Evolutionary conservation across 2,113 vertebrate species (phyloP).

Genomic region (Eretmochelys imbricata): DNA sequence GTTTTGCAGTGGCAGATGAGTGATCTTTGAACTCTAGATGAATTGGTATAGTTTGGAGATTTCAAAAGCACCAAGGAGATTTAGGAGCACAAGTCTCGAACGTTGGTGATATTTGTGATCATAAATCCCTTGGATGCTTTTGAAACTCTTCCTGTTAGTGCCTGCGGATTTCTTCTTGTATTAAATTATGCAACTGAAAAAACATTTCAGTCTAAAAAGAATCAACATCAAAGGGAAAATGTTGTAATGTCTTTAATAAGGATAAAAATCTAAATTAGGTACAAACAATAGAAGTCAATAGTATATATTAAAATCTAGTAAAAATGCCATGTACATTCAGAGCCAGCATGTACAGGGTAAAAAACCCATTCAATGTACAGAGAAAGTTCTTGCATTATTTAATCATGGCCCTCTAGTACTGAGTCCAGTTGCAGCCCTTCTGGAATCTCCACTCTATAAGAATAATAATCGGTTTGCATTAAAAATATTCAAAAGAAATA

Average conservation of each 20-base stretch:
- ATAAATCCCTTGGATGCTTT: not conserved
- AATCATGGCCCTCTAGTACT: not conserved
- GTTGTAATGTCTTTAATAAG: not conserved
- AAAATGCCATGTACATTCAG: not conserved
- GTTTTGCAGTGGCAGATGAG: not conserved
- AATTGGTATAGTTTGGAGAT: not conserved
- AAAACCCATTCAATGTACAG: not conserved
- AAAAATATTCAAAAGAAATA: not conserved
- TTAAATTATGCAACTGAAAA: not conserved
- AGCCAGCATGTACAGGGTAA: not conserved
- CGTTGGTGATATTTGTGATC: not conserved
- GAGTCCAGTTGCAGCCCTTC: not conserved
- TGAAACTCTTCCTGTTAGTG: not conserved
- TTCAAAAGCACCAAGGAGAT: not conserved
- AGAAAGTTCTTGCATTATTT: not conserved
- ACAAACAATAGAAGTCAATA: not conserved
- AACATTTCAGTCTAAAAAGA: not conserved
- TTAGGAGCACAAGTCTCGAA: not conserved
- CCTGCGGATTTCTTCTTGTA: not conserved
- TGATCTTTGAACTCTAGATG: not conserved
- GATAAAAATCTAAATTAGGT: not conserved
- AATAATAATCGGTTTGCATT: not conserved
- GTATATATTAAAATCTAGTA: not conserved
- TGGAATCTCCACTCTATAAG: not conserved
- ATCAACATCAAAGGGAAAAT: not conserved